Conservation (phyloP, 2,113 vertebrate species). For the Leucopsar rothschildi region DNA sequence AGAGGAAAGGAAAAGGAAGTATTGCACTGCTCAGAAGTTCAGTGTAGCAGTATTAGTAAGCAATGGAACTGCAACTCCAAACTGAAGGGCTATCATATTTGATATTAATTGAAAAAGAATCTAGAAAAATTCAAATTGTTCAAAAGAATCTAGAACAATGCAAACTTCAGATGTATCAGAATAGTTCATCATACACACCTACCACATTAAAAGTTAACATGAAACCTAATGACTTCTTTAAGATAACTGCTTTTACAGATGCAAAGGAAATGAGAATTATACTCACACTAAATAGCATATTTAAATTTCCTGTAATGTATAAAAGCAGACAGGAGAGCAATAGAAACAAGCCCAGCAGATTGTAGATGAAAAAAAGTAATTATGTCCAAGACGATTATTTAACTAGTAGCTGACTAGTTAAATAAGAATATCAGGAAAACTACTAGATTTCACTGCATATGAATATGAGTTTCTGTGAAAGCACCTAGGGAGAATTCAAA, state of each 20-base stretch:
- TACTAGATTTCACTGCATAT: neutral
- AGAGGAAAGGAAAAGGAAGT: neutral
- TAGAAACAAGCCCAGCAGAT: neutral
- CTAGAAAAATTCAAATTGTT: neutral
- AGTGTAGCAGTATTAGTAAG: neutral
- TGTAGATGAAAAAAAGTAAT: neutral
- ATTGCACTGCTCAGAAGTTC: neutral
- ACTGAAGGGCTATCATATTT: neutral
- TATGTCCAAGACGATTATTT: neutral
- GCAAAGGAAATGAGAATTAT: neutral
- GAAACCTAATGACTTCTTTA: neutral
- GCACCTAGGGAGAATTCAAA: neutral
- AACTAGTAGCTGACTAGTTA: neutral
- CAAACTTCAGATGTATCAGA: neutral
- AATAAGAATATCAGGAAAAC: neutral
- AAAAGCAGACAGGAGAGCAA: neutral
- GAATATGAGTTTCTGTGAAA: neutral
- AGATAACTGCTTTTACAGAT: neutral
- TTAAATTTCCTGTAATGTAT: conserved; percentile 5
- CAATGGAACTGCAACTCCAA: neutral
- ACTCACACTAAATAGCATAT: neutral
- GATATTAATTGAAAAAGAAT: neutral
- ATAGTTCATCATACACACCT: neutral
- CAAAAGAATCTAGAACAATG: neutral
- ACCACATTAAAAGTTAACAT: neutral